phyloP scores from a whole-genome alignment of 2,888 invertebrate species.

The Ditula angustiorana region DNA sequence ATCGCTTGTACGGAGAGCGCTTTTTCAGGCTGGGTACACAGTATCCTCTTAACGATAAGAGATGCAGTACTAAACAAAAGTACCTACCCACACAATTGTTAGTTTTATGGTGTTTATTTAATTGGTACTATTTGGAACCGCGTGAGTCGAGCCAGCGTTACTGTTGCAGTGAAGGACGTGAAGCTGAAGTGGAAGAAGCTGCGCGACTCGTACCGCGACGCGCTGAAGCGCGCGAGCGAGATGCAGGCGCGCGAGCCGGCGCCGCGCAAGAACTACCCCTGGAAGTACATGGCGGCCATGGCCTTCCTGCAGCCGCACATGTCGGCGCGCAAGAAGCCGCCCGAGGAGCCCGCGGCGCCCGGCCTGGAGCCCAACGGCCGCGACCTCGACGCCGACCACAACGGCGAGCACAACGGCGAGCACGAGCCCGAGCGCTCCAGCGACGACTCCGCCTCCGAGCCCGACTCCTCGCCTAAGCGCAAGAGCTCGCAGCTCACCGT shows the following conservation, averaged over 20 bases:
- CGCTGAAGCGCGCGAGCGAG: slow-evolving; percentile 75
- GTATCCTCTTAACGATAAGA: too few species aligned
- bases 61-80: too few species aligned
- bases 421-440: slow-evolving; percentile 45
- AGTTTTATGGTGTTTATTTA: too few species aligned
- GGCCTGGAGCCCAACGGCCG: slow-evolving; percentile 43
- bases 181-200: slow-evolving; percentile 80
- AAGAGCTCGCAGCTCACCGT: slow-evolving; percentile 58
- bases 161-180: slow-evolving; percentile 74
- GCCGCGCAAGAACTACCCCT: slow-evolving; percentile 63
- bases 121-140: too few species aligned
- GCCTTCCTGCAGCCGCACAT: slow-evolving; percentile 81
- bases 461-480: slow-evolving; percentile 56
- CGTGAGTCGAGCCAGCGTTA: neutral
- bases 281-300: slow-evolving; percentile 78
- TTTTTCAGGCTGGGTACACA: too few species aligned
- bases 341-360: slow-evolving; percentile 52
- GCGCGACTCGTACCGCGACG: slow-evolving; percentile 80
- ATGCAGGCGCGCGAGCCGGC: slow-evolving; percentile 64
- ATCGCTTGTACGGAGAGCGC: too few species aligned
- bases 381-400: slow-evolving; percentile 41
- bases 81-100: too few species aligned
- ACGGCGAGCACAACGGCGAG: slow-evolving; percentile 53
- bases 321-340: slow-evolving; percentile 71
- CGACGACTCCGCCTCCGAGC: slow-evolving; percentile 54